Base-by-base conservation (phyloP, 2,113 vertebrate genomes). In the Pyxicephalus adspersus region DNA sequence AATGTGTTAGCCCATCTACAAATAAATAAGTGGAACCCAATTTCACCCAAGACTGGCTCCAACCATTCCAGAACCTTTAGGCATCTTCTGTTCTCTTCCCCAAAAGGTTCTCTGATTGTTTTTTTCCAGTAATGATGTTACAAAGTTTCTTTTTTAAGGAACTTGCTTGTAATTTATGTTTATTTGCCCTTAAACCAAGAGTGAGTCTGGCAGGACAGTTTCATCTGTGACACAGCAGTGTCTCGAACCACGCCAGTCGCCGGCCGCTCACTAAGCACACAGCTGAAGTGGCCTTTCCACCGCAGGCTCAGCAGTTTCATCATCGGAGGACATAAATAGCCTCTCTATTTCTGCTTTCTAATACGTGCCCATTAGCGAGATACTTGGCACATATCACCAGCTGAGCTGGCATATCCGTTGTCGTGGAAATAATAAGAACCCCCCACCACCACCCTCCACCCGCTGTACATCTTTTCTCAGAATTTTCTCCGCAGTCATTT, bases 331-430 rank as follows among this genome's bases (percentile, higher is more conserved):
- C 64, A 50, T 54, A 60, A 58, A 66, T 78, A 67, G 25, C 50
- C 11, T 15, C 31, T 61, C 57, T 70, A 55, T 78, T 78, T 79
- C 76, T 79, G 51, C 64, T 68, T 18, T 67, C 51, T 58, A 51
- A 80, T 80, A 61, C 34, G 55, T 60, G 66, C 55, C 77, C 77
- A 80, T 78, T 67, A 78, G 66, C 34, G 2, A 63, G 65, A 51
- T 70, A 15, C 55, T 61, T 79, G 74, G 82, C 85, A 70, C 68
- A 64, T 55, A 28, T 4, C 9, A 0, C 29, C 61, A 9, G 50
- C 51, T 23, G 57, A 67, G 64, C 76, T 79, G 76, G 64, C 65
- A 71, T 31, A 70, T 60, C 65, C 57, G 23, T 68, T 66, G 17
- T 20, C n/a, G 34, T 51, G 57, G 54, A 71, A 71, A 80, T 67